These are phyloP conservation scores for Sericinus montela DNA, from an alignment of 2,888 invertebrate genomes.

Conservation along the genomic window DNA sequence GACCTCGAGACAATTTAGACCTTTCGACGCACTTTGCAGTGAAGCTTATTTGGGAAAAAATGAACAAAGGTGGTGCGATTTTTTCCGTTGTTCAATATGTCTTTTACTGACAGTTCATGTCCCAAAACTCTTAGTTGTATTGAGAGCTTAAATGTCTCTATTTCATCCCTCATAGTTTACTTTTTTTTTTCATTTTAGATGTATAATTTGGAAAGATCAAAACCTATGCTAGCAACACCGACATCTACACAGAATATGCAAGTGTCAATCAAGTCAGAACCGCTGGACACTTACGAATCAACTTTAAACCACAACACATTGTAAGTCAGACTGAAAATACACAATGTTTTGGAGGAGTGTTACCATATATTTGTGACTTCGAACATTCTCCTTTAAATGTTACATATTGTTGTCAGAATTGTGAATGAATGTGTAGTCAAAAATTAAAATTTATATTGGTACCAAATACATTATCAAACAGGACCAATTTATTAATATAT, in stretches of 20 bases:
- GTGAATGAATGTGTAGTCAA: background rate
- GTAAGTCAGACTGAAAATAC: constrained; percentile 1
- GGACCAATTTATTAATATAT: constrained; percentile 5
- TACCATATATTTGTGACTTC: constrained; percentile 13
- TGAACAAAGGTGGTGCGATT: too few relatives aligned
- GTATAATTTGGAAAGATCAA: constrained; percentile 63
- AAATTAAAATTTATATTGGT: background rate
- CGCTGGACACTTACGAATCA: constrained; percentile 32
- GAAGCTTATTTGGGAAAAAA: too few relatives aligned
- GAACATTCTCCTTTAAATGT: constrained; percentile 2
- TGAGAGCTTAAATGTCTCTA: too few relatives aligned
- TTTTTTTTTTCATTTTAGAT: constrained; percentile 40
- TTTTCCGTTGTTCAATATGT: too few relatives aligned
- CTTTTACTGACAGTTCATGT: too few relatives aligned
- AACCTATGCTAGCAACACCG: constrained; percentile 33
- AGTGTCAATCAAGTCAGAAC: constrained; percentile 50
- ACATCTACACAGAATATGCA: constrained; percentile 33
- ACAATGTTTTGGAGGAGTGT: constrained; percentile 7
- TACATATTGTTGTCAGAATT: constrained; percentile 1
- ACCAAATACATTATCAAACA: constrained; percentile 1
- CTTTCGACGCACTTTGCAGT: too few relatives aligned
- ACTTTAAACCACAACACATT: background rate
- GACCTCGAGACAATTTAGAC: too few relatives aligned
- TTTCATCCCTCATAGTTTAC: too few relatives aligned
- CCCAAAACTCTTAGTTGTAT: too few relatives aligned